Conservation (phyloP, 2,113 vertebrate species). For the Hippocampus zosterae region DNA sequence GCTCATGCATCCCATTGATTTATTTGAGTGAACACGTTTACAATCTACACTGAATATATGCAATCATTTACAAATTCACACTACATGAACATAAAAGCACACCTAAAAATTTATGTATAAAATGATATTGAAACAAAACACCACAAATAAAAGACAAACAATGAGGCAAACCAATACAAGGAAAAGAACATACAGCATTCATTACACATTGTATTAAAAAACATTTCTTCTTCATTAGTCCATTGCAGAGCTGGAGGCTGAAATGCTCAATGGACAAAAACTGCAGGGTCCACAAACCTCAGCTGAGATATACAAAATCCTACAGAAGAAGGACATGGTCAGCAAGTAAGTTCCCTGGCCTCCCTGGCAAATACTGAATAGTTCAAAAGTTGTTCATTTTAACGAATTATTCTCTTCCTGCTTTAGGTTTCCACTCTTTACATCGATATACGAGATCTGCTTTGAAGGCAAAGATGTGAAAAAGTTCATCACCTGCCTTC, state of each 20-base stretch:
- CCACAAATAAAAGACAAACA: background rate
- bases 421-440: slow-evolving; percentile 80
- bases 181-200: background rate
- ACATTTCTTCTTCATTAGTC: slow-evolving; percentile 58
- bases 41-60: background rate
- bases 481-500: slow-evolving; percentile 81
- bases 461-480: slow-evolving; percentile 74
- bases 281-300: slow-evolving; percentile 84
- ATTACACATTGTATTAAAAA: background rate
- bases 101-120: background rate
- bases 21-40: background rate
- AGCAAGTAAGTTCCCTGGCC: slow-evolving; percentile 60
- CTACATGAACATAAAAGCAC: background rate
- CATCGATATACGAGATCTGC: slow-evolving; percentile 80
- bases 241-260: slow-evolving; percentile 78
- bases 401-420: background rate
- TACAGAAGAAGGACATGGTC: slow-evolving; percentile 55
- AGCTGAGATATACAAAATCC: slow-evolving; percentile 64
- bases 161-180: background rate
- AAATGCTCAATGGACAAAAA: slow-evolving; percentile 89
- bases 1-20: too few relatives aligned
- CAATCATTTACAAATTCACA: background rate
- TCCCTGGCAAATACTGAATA: background rate
- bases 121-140: background rate
- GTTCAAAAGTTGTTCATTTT: background rate